A percentile compares a stretch with the other conserved stretches of the same genome.
Conservation (phyloP, 1,140 invertebrate species). For the Caerostris extrusa region DNA sequence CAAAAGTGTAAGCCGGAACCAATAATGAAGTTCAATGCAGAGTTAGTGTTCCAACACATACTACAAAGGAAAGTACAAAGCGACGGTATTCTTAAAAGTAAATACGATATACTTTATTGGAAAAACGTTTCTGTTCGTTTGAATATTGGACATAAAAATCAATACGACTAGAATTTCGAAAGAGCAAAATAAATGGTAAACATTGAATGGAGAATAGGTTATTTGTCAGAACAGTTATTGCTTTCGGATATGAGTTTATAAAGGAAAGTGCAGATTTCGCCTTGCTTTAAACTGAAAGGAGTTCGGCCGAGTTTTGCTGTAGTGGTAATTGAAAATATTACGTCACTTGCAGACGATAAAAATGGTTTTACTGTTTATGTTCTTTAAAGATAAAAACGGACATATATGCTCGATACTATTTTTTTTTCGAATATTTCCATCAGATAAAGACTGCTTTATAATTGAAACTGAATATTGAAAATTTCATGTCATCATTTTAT, state of each 20-base stretch:
- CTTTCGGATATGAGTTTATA: background rate
- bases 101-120: background rate
- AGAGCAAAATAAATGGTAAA: constrained; percentile 18
- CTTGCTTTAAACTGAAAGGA: background rate
- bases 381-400: too few relatives aligned
- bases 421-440: too few relatives aligned
- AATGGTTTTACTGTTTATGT: too few relatives aligned
- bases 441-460: too few relatives aligned
- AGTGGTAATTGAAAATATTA: constrained; percentile 13
- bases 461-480: too few relatives aligned
- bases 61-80: background rate
- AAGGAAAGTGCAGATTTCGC: background rate
- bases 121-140: constrained; percentile 17
- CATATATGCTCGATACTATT: too few relatives aligned
- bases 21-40: background rate
- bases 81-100: background rate
- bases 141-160: constrained; percentile 22
- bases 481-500: too few relatives aligned
- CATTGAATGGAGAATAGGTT: background rate
- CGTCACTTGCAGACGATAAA: background rate
- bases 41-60: background rate
- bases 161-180: constrained; percentile 10
- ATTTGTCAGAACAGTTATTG: background rate
- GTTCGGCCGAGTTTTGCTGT: background rate
- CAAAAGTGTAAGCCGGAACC: background rate